Evolutionary conservation across 2,797 vertebrate genomes (phyloP), one percentile per base, ranked within the genome.

Genomic region (Trachops cirrhosus): DNA sequence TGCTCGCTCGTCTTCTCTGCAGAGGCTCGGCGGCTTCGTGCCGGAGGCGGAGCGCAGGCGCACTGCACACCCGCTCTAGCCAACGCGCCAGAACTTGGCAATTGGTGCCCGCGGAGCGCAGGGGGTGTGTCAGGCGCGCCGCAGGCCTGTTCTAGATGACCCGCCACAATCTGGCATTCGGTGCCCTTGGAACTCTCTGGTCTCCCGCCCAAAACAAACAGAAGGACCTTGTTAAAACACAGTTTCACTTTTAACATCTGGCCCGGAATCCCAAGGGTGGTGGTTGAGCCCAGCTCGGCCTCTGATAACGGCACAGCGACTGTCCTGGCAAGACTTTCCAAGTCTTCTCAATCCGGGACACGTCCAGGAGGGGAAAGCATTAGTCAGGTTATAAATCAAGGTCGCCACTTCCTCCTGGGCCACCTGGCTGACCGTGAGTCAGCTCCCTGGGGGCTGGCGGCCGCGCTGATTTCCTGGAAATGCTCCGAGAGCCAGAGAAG

Each of bases 121-220:
- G 52, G 7, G 52, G 19, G 50, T 1, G 19, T 54, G 52, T 54
- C 8, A 0, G 7, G 52, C 8, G 3, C 15, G 64, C 59, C 24
- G 50, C 46, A 54, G 82, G 78, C 73, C 46, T n/a, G 48, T 21
- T 62, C 37, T 6, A 6, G 29, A 44, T 26, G 48, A 75, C 46
- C 50, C 3, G 2, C 24, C 0, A 0, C 12, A 9, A 93, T 22
- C 4, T 1, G 8, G 59, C 22, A 64, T 32, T 39, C 19, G 29
- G 71, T 44, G 44, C 39, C 70, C 62, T 70, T 26, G 73, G n/a
- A 83, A 79, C 46, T 0, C 50, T 12, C 74, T 37, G 82, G 79
- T 73, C 57, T 3, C 8, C 44, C 1, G 2, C 50, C 95, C 95
- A 57, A 82, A 80, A 41, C 50, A 89, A 89, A 96, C 34, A 89